Evolutionary conservation across 2,888 invertebrate genomes (phyloP).

Genomic region (Nycteola revayana): DNA sequence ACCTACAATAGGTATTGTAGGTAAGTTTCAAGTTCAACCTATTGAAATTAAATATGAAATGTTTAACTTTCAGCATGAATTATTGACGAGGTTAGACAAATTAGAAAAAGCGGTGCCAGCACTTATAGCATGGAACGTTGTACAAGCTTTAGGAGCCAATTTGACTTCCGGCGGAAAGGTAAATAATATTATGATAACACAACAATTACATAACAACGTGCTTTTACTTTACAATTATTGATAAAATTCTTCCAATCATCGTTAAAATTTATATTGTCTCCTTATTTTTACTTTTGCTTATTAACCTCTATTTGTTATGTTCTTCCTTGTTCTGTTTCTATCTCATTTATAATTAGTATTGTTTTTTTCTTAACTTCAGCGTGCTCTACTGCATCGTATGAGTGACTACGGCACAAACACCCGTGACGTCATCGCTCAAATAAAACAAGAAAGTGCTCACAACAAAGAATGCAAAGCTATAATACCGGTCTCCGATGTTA

Average conservation of each 20-base stretch:
- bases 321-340: too few species aligned
- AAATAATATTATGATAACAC: constrained; percentile 9
- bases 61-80: constrained; percentile 82
- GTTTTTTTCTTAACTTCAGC: constrained; percentile 43
- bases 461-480: constrained; percentile 33
- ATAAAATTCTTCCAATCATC: too few species aligned
- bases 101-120: constrained; percentile 84
- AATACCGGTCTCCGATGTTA: constrained; percentile 37
- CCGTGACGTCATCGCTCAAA: constrained; percentile 41
- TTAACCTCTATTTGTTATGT: too few species aligned
- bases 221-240: too few species aligned
- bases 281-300: too few species aligned
- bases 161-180: constrained; percentile 54
- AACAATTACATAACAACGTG: too few species aligned
- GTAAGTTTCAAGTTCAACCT: too few species aligned
- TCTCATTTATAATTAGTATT: too few species aligned
- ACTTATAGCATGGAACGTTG: constrained; percentile 83
- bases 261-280: too few species aligned
- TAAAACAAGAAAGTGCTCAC: constrained; percentile 36
- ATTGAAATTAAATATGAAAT: too few species aligned
- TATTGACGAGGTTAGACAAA: constrained; percentile 77
- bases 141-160: constrained; percentile 58
- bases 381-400: constrained; percentile 54
- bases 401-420: constrained; percentile 48
- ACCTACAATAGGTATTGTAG: too few species aligned